A percentile compares a stretch with the other conserved stretches of the same genome.
Conservation (phyloP, 2,888 invertebrate species). For the Protonemura montana region DNA sequence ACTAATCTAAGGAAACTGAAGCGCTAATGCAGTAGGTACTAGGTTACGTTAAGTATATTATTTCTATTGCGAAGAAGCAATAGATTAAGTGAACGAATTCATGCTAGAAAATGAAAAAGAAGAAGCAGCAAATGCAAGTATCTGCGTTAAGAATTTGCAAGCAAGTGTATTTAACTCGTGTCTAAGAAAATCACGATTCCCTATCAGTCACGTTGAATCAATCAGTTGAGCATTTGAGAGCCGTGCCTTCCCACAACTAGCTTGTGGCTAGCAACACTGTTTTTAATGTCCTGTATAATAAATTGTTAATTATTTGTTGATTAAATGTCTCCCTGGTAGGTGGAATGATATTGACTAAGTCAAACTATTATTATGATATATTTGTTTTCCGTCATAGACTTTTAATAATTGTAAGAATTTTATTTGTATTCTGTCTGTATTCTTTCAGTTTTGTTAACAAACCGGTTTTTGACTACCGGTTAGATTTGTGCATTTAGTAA, state of each 20-base stretch:
- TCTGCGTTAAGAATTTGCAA: background rate
- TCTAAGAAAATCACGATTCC: background rate
- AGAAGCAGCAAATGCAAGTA: background rate
- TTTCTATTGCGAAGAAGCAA: background rate
- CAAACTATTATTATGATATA: background rate
- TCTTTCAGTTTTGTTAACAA: background rate
- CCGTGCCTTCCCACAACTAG: constrained; percentile 12
- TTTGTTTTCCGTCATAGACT: background rate
- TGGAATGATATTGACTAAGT: background rate
- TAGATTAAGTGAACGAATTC: background rate
- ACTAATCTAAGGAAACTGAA: background rate
- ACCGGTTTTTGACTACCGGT: background rate
- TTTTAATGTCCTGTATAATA: background rate
- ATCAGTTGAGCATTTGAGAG: constrained; percentile 34
- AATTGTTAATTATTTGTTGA: background rate
- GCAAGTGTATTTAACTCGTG: background rate
- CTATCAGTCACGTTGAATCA: constrained; percentile 9
- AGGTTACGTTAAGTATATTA: background rate
- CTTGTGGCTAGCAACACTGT: constrained; percentile 1
- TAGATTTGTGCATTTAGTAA: constrained; percentile 17
- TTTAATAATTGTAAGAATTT: background rate
- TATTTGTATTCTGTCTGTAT: background rate
- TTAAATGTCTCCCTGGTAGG: background rate
- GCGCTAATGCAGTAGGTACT: background rate
- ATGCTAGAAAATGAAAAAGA: background rate